Evolutionary conservation across 2,113 vertebrate genomes (phyloP).

Genomic region (Gavia stellata): DNA sequence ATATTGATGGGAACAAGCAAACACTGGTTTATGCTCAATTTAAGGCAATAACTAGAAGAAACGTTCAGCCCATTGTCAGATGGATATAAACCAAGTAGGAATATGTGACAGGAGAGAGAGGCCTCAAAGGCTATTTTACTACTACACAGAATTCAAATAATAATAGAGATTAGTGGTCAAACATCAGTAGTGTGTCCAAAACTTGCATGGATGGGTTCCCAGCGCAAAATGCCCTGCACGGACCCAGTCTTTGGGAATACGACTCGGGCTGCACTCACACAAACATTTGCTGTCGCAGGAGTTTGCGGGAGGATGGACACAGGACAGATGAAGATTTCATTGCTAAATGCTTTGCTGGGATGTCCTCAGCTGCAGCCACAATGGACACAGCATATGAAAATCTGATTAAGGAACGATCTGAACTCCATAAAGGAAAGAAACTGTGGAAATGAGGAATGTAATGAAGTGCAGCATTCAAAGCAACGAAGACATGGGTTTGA

Average conservation of each 20-base stretch:
- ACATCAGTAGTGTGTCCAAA: background rate
- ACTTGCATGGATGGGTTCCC: background rate
- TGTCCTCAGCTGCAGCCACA: background rate
- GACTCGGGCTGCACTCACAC: background rate
- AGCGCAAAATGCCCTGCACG: background rate
- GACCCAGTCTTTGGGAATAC: background rate
- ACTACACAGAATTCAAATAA: background rate
- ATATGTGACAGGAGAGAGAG: background rate
- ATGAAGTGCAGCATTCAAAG: background rate
- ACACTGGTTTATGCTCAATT: background rate
- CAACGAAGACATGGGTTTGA: background rate
- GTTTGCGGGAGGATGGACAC: background rate
- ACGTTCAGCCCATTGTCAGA: background rate
- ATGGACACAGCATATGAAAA: background rate
- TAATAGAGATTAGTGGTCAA: background rate
- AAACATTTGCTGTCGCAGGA: background rate
- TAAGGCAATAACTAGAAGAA: background rate
- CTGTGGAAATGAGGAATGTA: fast-evolving
- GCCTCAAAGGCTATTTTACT: background rate
- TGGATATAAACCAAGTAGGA: background rate
- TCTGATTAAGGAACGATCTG: background rate
- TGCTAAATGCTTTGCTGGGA: background rate
- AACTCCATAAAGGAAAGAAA: background rate
- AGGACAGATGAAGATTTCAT: background rate
- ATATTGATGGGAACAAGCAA: background rate